phyloP scores from a whole-genome alignment of 2,113 vertebrate genomes.

The Chelonoidis abingdonii region DNA sequence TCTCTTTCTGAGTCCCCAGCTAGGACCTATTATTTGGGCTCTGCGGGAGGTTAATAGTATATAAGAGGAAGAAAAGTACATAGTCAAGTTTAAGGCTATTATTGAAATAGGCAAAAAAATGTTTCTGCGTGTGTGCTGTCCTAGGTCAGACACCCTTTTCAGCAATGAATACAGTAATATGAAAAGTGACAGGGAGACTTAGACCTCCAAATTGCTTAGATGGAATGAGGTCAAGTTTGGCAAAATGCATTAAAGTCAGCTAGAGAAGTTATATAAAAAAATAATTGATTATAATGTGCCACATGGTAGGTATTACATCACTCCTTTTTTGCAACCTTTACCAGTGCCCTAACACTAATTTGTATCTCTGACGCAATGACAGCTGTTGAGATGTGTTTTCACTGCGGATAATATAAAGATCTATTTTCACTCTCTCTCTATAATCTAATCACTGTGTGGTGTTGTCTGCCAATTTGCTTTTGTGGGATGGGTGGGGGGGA shows the following conservation, averaged over 20 bases:
- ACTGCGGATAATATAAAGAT: neutral
- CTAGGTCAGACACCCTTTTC: constrained; percentile 23
- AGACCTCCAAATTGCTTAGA: constrained; percentile 51
- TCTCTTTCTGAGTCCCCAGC: neutral
- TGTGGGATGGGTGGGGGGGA: neutral
- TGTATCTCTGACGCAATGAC: neutral
- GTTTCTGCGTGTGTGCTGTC: neutral
- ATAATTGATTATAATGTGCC: neutral
- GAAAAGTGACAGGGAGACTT: constrained; percentile 43
- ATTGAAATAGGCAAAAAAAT: neutral
- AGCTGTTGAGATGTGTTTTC: neutral
- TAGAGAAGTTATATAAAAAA: constrained; percentile 9
- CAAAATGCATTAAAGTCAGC: constrained; percentile 55
- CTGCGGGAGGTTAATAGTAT: neutral
- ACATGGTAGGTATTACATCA: fast-evolving
- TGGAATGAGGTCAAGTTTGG: constrained; percentile 67
- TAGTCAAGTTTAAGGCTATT: neutral
- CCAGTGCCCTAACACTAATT: neutral
- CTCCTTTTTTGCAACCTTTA: neutral
- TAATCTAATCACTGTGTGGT: neutral
- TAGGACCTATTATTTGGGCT: neutral
- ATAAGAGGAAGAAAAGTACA: fast-evolving
- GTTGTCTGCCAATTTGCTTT: fast-evolving
- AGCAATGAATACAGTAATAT: neutral
- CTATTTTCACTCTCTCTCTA: neutral